Evolutionary conservation across 2,888 invertebrate species (phyloP), one percentile per base, ranked within the genome.

Genomic region (Hydriomena furcata): DNA sequence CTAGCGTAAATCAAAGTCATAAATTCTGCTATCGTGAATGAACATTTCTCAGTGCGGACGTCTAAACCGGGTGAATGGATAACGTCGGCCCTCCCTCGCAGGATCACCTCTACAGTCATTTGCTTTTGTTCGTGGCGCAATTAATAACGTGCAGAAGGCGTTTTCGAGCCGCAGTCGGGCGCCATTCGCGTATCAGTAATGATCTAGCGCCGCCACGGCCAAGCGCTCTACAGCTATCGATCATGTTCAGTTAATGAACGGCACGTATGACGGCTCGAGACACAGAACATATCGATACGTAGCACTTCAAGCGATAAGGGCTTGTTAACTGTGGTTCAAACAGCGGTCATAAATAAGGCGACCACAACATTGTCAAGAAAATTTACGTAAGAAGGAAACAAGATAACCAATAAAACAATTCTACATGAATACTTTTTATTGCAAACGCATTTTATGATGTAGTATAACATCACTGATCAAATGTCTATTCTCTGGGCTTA

Each of bases 91-190:
- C 84, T 81, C 84, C 76, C 84, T 79, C 73, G 73, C 76, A 76
- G 86, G 84, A 89, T 89, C 89, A 89, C 89, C 89, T 87, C 84
- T 75, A 83, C 81, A 88, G 87, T 88, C 89, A 89, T 89, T 89
- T 89, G 89, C 89, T 87, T 89, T 90, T 89, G 89, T 90, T 88
- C 90, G 78, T 74, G 71, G 58, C 75, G 88, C 87, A 89, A 90
- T 89, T 90, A 90, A 89, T 89, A 89, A 87, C 84, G 72, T 76
- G 67, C 85, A 83, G 83, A 76, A 82, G 84, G 86, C 84, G 84
- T 84, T 81, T 81, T 79, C 76, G 70, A 79, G 79, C 84, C 85
- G 73, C 85, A 73, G 68, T 57, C 77, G 76, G 71, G 78, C 84
- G 75, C 81, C 79, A 80, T 81, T 77, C 78, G 79, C 77, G 80